Conservation (phyloP, 2,888 invertebrate species). For the Drosophila bunnanda region DNA sequence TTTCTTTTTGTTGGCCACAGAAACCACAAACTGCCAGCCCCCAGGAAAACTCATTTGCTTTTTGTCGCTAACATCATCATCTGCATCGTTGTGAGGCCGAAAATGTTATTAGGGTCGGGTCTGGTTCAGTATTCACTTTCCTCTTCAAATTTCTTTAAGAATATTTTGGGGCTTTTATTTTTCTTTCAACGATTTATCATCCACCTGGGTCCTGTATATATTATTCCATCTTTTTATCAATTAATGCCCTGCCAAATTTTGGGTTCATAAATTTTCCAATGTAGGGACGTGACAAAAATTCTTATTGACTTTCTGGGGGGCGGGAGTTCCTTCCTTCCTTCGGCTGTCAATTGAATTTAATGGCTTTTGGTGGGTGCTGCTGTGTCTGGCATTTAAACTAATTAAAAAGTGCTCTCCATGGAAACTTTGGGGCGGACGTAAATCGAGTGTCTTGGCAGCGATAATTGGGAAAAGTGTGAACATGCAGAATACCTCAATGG, state of each 20-base stretch:
- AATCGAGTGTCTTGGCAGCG: conserved; percentile 6
- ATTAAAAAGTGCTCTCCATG: conserved; percentile 25
- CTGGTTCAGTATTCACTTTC: conserved; percentile 27
- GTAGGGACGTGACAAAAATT: conserved; percentile 64
- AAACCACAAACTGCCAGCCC: conserved; percentile 33
- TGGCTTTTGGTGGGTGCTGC: conserved; percentile 27
- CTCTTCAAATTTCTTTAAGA: conserved; percentile 25
- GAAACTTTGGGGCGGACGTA: conserved; percentile 6
- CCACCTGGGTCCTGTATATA: conserved; percentile 32
- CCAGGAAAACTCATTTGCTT: conserved; percentile 38
- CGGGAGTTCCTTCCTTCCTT: neutral
- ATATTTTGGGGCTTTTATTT: conserved; percentile 2
- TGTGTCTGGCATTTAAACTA: conserved; percentile 41
- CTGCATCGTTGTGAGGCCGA: neutral
- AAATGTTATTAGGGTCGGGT: conserved; percentile 30
- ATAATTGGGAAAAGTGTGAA: conserved; percentile 42
- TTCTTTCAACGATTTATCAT: conserved; percentile 26
- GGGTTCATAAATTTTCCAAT: conserved; percentile 60
- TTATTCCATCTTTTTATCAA: conserved; percentile 17
- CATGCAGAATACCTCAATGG: conserved; percentile 11
- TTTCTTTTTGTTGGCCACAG: conserved; percentile 22
- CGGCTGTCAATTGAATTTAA: conserved; percentile 45
- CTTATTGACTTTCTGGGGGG: conserved; percentile 42
- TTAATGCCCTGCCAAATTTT: conserved; percentile 47
- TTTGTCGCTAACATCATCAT: conserved; percentile 22